Percentiles rank a stretch among this genome's conserved stretches.
Conservation (phyloP, 2,888 invertebrate genomes). For the Copidosoma aretas region DNA sequence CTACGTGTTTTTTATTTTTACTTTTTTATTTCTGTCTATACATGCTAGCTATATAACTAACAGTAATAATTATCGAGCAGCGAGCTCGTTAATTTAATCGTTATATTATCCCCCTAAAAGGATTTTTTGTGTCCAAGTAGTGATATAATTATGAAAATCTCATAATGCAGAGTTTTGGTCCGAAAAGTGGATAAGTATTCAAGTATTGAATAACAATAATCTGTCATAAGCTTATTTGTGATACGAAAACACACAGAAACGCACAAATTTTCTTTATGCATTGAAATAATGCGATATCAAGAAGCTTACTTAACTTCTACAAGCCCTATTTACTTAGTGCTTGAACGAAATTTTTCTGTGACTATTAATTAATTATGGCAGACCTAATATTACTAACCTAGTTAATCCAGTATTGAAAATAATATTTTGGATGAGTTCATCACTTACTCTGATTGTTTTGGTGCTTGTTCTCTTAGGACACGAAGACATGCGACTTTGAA, state of each 20-base stretch:
- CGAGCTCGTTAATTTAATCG: slow-evolving; percentile 20
- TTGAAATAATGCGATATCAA: background rate
- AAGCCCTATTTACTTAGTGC: slow-evolving; percentile 3
- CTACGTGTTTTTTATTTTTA: slow-evolving; percentile 22
- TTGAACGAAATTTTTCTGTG: slow-evolving; percentile 18
- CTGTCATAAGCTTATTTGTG: too few species aligned
- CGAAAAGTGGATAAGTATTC: too few species aligned
- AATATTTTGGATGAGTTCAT: slow-evolving; percentile 45
- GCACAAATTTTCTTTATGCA: slow-evolving; percentile 6
- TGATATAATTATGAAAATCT: too few species aligned
- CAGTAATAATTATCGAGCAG: slow-evolving; percentile 23
- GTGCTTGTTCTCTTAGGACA: slow-evolving; percentile 41
- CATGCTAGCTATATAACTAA: slow-evolving; percentile 37
- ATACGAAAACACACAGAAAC: too few species aligned
- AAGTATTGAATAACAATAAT: too few species aligned
- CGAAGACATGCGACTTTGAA: slow-evolving; percentile 18
- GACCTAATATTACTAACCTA: slow-evolving; percentile 52
- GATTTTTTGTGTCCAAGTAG: background rate
- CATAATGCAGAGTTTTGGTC: too few species aligned
- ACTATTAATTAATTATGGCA: slow-evolving; percentile 38
- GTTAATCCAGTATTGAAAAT: slow-evolving; percentile 36
- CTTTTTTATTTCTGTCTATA: slow-evolving; percentile 40
- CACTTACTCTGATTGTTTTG: slow-evolving; percentile 61
- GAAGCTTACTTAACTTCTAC: slow-evolving; percentile 12
- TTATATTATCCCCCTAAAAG: slow-evolving; percentile 10